Evolutionary conservation across 2,113 vertebrate genomes (phyloP).

Genomic region (Corynorhinus townsendii): DNA sequence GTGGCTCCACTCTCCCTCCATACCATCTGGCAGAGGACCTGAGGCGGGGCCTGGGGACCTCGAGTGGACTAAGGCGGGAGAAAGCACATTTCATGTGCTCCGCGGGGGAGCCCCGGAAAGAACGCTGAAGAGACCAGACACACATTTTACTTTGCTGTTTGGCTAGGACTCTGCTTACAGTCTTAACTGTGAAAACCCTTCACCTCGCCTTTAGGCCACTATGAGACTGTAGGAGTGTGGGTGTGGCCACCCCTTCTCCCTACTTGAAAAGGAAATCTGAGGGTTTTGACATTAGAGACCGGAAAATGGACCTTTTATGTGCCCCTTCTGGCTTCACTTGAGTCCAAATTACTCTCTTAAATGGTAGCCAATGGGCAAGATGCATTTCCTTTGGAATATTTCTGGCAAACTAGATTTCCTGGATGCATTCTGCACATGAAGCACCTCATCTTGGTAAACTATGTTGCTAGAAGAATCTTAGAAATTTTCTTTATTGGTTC

Average conservation of each 20-base stretch:
- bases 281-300: not conserved
- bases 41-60: not conserved
- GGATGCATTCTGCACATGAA: slow-evolving; percentile 73
- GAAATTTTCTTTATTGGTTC: slow-evolving; percentile 79
- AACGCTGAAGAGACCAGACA: not conserved
- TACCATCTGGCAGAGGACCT: not conserved
- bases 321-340: not conserved
- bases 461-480: slow-evolving; percentile 77
- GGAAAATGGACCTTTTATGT: not conserved
- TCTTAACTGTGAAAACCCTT: not conserved
- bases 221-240: not conserved
- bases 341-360: slow-evolving; percentile 24
- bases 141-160: not conserved
- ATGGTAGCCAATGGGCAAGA: slow-evolving; percentile 43
- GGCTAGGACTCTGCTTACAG: not conserved
- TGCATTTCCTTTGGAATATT: slow-evolving; percentile 73
- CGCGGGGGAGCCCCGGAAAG: not conserved
- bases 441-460: slow-evolving; percentile 80
- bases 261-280: slow-evolving; percentile 23
- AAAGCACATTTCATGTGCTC: not conserved
- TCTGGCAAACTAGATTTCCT: slow-evolving; percentile 63
- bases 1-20: not conserved
- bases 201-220: not conserved
- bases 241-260: not conserved
- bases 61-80: not conserved